Conservation (phyloP, 2,888 invertebrate species). For the Cataglyphis altisquamis region DNA sequence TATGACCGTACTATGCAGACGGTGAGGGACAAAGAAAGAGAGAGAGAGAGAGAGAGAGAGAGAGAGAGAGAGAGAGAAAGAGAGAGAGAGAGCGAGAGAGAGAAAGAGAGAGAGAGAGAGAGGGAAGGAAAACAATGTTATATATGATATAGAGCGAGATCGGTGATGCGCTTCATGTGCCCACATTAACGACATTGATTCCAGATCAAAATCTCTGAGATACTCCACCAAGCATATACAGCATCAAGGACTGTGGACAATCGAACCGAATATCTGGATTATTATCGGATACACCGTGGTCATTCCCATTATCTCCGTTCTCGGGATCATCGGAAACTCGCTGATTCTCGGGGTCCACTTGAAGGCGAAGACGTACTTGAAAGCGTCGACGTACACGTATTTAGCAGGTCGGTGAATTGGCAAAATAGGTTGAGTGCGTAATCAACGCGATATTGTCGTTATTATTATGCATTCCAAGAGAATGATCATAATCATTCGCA, state of each 20-base stretch:
- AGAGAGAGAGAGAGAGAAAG: no score
- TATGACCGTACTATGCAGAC: slow-evolving; percentile 55
- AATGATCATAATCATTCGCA: not conserved
- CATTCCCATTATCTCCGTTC: slow-evolving; percentile 81
- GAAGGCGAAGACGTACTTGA: slow-evolving; percentile 75
- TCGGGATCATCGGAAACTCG: slow-evolving; percentile 82
- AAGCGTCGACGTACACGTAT: slow-evolving; percentile 83
- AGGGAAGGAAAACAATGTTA: not conserved
- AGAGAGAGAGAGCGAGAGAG: no score
- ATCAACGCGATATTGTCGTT: slow-evolving; percentile 8
- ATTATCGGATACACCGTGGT: slow-evolving; percentile 82
- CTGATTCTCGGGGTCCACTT: slow-evolving; percentile 80
- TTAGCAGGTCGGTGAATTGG: slow-evolving; percentile 79
- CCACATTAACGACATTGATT: not conserved
- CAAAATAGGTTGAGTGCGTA: not conserved
- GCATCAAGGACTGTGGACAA: slow-evolving; percentile 58
- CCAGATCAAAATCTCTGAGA: slow-evolving; percentile 27
- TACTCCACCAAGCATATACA: not conserved
- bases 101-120: no score
- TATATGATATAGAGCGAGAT: not conserved
- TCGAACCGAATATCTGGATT: slow-evolving; percentile 69
- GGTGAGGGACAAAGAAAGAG: slow-evolving; percentile 32
- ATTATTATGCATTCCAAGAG: not conserved
- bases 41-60: no score
- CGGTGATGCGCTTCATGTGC: not conserved